Base-by-base conservation (phyloP, 2,797 vertebrate species). In the Discoglossus pictus region DNA sequence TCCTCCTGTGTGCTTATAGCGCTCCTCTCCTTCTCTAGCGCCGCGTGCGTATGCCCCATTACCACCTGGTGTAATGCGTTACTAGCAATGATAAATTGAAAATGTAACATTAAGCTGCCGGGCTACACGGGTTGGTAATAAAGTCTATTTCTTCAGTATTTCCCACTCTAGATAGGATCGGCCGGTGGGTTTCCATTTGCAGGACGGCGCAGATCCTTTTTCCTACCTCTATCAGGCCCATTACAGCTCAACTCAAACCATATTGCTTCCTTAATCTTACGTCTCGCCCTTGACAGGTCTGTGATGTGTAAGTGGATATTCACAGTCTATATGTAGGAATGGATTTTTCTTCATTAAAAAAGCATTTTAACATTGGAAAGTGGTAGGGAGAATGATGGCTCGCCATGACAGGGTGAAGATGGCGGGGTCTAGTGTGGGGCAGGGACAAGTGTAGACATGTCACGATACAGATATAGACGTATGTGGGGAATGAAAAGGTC, bases 211-310 rank as follows among this genome's bases (percentile, higher is more conserved):
- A 35, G 39, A 23, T 23, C 38, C 18, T 23, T 38, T 47, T 58
- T 47, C 58, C 43, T 50, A 12, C 21, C 15, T n/a, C 23, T n/a
- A 24, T 39, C 35, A 27, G n/a, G 20, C 9, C 48, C 27, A 61
- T 68, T 68, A 47, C 15, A 34, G 4, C 16, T 56, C 39, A 68
- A 54, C 56, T 46, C 31, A 61, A 27, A 68, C 58, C 48, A 61
- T 61, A 68, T 61, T 61, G 58, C 47, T 53, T 68, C 39, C 46
- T 62, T 62, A 69, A 62, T 55, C 59, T 55, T 62, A 25, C 52
- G 50, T 55, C 48, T 68, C 38, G 40, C 42, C 18, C 12, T 18
- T 62, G 58, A 62, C 50, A 62, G 43, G 12, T 50, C 25, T 56
- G 58, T 47, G 51, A 62, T 55, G 51, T 65, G 38, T 54, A 16